A percentile compares a stretch with the other conserved stretches of the same genome.
Evolutionary conservation across 2,888 invertebrate species (phyloP).

Genomic region (Nineta flava): DNA sequence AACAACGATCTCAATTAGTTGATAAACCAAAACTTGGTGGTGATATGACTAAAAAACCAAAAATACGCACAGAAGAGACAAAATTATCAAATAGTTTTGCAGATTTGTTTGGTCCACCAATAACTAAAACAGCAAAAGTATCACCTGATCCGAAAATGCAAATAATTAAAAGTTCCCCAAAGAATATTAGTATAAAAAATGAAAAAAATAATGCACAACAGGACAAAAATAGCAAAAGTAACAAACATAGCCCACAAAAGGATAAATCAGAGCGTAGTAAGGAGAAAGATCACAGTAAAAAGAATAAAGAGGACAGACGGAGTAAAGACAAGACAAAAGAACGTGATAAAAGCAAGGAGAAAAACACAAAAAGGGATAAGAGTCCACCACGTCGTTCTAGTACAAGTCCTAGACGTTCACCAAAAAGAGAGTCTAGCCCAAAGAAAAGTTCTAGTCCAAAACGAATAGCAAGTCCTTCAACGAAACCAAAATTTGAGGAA

Average conservation of each 20-base stretch:
- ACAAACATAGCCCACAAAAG: slow-evolving; percentile 40
- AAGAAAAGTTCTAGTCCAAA: slow-evolving; percentile 26
- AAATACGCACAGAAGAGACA: slow-evolving; percentile 27
- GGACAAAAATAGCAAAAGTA: slow-evolving; percentile 22
- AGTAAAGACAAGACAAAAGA: slow-evolving; percentile 38
- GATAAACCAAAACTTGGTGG: slow-evolving; percentile 55
- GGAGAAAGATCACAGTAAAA: slow-evolving; percentile 29
- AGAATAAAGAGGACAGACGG: slow-evolving; percentile 29
- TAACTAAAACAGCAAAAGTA: slow-evolving; percentile 57
- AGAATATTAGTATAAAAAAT: slow-evolving; percentile 34
- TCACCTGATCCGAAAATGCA: slow-evolving; percentile 43
- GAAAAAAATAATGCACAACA: slow-evolving; percentile 35
- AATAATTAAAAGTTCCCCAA: slow-evolving; percentile 23
- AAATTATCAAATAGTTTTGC: slow-evolving; percentile 51
- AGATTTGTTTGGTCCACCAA: slow-evolving; percentile 68
- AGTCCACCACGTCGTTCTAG: slow-evolving; percentile 24
- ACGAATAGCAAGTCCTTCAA: slow-evolving; percentile 13
- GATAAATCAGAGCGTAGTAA: slow-evolving; percentile 27
- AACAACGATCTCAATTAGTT: slow-evolving; percentile 37
- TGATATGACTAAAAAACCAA: slow-evolving; percentile 21
- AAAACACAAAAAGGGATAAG: slow-evolving; percentile 28
- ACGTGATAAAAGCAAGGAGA: slow-evolving; percentile 33
- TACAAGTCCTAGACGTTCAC: slow-evolving; percentile 20
- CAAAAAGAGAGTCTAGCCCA: slow-evolving; percentile 12
- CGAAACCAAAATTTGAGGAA: slow-evolving; percentile 9